Evolutionary conservation across 2,888 invertebrate genomes (phyloP), one percentile per base, ranked within the genome.

Genomic region (Galeopsomyia nigrocyanea): DNA sequence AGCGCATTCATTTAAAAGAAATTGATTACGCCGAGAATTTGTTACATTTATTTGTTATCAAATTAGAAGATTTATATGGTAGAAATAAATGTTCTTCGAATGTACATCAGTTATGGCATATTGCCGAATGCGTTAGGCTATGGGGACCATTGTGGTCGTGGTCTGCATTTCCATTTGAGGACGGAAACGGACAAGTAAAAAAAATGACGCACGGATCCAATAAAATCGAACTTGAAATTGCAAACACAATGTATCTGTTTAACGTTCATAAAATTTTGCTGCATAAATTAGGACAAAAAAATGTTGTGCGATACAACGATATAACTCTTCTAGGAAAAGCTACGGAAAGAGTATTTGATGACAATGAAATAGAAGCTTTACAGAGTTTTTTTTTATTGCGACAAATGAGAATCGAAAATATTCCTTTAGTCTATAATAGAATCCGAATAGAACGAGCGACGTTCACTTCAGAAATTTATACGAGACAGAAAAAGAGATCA

Each of bases 151-250:
- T 65, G 14, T 66, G 62, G 68, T 22, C 63, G 1, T 71, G 64
- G 67, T 70, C 70, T n/a, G 46, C 67, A 22, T 73, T 68, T 70
- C 60, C 64, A 47, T 73, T 73, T 56, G 73, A 73, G 60, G 63
- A 73, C 31, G 67, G 58, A 0, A 75, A 73, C 68, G 61, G 67
- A 3, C 53, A 63, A 50, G 31, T 68, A 19, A 49, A 39, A 55
- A 55, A 55, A 65, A 39, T 16, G 55, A 14, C 22, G 26, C 21
- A 68, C 60, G 71, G 70, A 14, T n/a, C 70, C 17, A 70, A 70
- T n/a, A 64, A 57, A 64, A 51, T 70, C 14, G 57, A 70, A 21
- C 56, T 57, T 21, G 70, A 70, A 57, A 70, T 70, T 19, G 58
- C 39, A 14, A 63, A 70, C 26, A 57, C 51, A 9, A 17, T 60